Conservation (phyloP, 2,113 vertebrate species). For the Kobus ellipsiprymnus region DNA sequence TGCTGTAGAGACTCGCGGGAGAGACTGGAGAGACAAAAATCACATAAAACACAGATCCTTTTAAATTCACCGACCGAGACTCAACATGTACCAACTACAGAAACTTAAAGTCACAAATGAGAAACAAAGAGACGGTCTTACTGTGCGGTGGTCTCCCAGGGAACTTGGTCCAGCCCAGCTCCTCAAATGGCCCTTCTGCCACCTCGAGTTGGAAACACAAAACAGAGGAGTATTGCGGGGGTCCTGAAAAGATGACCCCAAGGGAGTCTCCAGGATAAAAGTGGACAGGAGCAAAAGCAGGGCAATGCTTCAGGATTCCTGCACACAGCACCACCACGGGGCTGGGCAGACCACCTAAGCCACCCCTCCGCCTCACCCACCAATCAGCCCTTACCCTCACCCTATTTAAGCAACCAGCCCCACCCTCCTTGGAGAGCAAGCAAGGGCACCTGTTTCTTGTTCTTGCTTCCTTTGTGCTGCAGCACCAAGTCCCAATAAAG, state of each 20-base stretch:
- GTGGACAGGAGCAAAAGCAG: neutral
- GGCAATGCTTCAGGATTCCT: neutral
- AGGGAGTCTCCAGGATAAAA: neutral
- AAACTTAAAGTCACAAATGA: neutral
- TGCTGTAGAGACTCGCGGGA: neutral
- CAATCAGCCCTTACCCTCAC: neutral
- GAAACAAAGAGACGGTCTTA: neutral
- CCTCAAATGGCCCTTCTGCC: neutral
- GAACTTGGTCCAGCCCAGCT: neutral
- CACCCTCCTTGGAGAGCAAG: neutral
- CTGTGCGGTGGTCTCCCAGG: neutral
- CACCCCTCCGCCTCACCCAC: neutral
- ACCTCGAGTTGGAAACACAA: neutral
- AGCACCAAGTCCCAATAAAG: neutral
- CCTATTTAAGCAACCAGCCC: neutral
- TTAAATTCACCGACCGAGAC: neutral
- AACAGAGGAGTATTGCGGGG: neutral
- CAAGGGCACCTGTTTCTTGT: neutral
- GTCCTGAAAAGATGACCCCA: neutral
- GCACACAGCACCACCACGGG: neutral
- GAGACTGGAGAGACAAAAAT: neutral
- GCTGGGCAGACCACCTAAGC: rapidly evolving
- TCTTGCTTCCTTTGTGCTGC: neutral
- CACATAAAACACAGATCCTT: neutral
- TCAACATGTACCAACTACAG: neutral